Conservation (phyloP, 2,888 invertebrate genomes). For the Gymnosoma rotundatum region DNA sequence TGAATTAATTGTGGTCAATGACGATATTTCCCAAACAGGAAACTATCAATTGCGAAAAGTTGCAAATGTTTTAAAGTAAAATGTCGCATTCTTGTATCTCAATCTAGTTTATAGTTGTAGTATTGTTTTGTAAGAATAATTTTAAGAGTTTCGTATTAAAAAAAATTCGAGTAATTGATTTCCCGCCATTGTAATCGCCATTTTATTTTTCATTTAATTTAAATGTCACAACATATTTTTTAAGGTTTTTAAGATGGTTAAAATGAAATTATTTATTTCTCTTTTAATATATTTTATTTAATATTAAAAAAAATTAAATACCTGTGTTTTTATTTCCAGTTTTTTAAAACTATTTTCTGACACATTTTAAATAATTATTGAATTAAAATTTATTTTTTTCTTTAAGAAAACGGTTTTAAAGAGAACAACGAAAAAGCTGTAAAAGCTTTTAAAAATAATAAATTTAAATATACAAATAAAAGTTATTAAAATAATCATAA, state of each 20-base stretch:
- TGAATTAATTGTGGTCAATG: conserved; percentile 76
- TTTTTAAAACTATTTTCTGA: too few relatives aligned
- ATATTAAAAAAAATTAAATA: conserved; percentile 17
- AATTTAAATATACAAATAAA: too few relatives aligned
- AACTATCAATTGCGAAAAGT: neutral
- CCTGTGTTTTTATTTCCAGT: neutral
- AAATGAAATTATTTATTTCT: conserved; percentile 55
- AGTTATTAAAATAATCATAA: too few relatives aligned
- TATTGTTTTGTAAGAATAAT: conserved; percentile 5
- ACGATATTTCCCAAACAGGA: neutral
- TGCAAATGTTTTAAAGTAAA: neutral
- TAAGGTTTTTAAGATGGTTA: conserved; percentile 25
- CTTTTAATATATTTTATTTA: conserved; percentile 26
- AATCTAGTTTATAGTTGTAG: conserved; percentile 14
- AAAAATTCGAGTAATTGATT: conserved; percentile 10
- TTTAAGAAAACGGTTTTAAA: too few relatives aligned
- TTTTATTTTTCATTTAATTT: conserved; percentile 45
- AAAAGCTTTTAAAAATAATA: too few relatives aligned
- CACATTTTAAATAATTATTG: too few relatives aligned
- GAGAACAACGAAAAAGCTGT: too few relatives aligned
- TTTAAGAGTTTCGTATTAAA: conserved; percentile 22
- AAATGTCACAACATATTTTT: conserved; percentile 7
- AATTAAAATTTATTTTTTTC: too few relatives aligned
- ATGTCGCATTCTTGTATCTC: neutral
- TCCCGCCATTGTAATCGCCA: conserved; percentile 59